Evolutionary conservation across 2,888 invertebrate species (phyloP), one percentile per base, ranked within the genome.

Genomic region (Anorthoa munda): DNA sequence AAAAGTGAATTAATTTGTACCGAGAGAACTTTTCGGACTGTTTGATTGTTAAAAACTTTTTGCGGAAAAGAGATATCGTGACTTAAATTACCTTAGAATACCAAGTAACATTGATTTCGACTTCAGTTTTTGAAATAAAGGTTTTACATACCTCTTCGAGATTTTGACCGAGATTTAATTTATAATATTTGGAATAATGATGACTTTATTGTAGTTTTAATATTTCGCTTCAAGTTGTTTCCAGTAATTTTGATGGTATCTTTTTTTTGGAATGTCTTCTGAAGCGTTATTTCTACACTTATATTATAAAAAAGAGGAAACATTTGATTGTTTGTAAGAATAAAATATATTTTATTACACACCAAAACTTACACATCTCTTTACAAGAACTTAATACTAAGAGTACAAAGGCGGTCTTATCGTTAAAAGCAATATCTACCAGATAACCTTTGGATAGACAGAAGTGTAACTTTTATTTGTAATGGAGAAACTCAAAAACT

Each of bases 11-110:
- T 59, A 66, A 75, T 66, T 70, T 39, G 18, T 61, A 51, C 68
- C 26, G n/a, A 53, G 56, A 58, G 39, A 21, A 61, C 21, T 61
- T 72, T 58, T 48, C 21, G 13, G n/a, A 56, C 45, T 74, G 51
- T 80, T 78, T 68, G 55, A 74, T 53, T 48, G 48, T 39, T 26
- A 26, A 53, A 55, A 79, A 74, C 46, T 68, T 65, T 66, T 61
- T 31, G 53, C 2, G n/a, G n/a, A n/a, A n/a, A 26, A 4, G 21
- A 26, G 67, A 55, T 46, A 51, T 18, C 21, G 26, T 56, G 51
- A 74, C 46, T 79, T 68, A 55, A 64, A 77, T 67, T 61, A 65
- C 59, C 79, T 79, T 50, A 55, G 18, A 60, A 66, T 55, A 79
- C 56, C 39, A 58, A 66, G 51, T 0, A 45, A 56, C 15, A 17